Evolutionary conservation across 2,113 vertebrate genomes (phyloP).

Genomic region (Sphaerodactylus townsendi): DNA sequence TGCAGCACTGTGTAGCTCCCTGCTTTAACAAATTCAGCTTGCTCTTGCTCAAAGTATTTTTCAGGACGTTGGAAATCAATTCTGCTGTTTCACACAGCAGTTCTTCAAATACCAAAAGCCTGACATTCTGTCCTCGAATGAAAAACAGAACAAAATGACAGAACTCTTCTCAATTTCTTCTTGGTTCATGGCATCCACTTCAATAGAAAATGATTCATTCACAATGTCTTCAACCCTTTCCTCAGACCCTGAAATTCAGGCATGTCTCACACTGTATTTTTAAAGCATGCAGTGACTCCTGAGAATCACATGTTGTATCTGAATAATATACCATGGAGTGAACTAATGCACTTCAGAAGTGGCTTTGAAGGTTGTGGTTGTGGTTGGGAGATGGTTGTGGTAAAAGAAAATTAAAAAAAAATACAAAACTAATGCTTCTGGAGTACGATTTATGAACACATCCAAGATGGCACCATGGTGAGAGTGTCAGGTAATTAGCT

Average conservation of each 20-base stretch:
- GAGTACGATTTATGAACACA: too few species aligned
- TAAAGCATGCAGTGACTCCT: not conserved
- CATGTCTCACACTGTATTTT: not conserved
- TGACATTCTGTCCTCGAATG: conserved; percentile 30
- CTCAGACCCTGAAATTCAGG: conserved; percentile 9
- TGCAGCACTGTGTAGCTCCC: conserved; percentile 32
- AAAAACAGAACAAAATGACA: conserved; percentile 50
- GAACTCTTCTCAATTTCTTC: conserved; percentile 35
- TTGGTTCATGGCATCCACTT: not conserved
- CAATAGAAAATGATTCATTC: conserved; percentile 34
- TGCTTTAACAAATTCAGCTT: conserved; percentile 50
- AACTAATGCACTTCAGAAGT: not conserved
- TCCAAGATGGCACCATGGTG: too few species aligned
- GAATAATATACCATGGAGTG: not conserved
- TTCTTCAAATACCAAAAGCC: conserved; percentile 41
- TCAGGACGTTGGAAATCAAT: conserved; percentile 52
- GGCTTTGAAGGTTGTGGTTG: not conserved
- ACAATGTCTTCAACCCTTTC: conserved; percentile 28
- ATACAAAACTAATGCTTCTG: too few species aligned
- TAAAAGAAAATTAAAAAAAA: too few species aligned
- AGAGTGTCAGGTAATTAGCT: too few species aligned
- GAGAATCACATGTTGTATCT: not conserved
- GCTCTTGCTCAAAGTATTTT: conserved; percentile 40
- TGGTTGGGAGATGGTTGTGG: not conserved
- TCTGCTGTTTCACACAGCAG: conserved; percentile 32